A percentile compares a stretch with the other conserved stretches of the same genome.
These are phyloP conservation scores for Hyposoter dolosus DNA, from an alignment of 2,888 invertebrate genomes.

Conservation along the genomic window DNA sequence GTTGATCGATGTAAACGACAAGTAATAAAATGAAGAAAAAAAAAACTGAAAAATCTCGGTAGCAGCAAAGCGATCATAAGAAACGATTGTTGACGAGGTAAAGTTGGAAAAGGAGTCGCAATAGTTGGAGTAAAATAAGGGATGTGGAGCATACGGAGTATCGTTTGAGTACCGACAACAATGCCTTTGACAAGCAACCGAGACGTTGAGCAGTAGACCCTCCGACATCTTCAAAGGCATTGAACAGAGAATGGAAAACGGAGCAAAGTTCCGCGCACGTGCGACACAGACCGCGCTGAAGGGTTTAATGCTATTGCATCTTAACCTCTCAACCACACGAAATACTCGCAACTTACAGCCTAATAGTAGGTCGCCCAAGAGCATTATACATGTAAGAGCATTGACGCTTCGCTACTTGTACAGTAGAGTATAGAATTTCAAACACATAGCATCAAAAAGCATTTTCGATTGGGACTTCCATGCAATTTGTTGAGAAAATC, in stretches of 20 bases:
- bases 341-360: neutral
- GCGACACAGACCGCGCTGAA: conserved; percentile 7
- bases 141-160: conserved; percentile 56
- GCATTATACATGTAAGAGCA: neutral
- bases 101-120: conserved; percentile 4
- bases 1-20: neutral
- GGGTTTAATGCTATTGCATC: conserved; percentile 49
- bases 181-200: conserved; percentile 61
- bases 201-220: conserved; percentile 37
- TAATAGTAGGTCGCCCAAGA: conserved; percentile 4
- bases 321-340: conserved; percentile 28
- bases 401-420: neutral
- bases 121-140: conserved; percentile 44
- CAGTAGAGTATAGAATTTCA: neutral
- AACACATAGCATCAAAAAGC: neutral
- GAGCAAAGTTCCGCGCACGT: conserved; percentile 17
- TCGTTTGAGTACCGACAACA: conserved; percentile 65
- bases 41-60: neutral
- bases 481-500: neutral
- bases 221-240: conserved; percentile 52
- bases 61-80: neutral
- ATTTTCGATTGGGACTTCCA: neutral
- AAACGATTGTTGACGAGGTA: conserved; percentile 30
- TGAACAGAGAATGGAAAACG: conserved; percentile 29
- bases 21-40: neutral